Evolutionary conservation across 2,888 invertebrate genomes (phyloP), one percentile per base, ranked within the genome.

Genomic region (Meteorus cinctellus): DNA sequence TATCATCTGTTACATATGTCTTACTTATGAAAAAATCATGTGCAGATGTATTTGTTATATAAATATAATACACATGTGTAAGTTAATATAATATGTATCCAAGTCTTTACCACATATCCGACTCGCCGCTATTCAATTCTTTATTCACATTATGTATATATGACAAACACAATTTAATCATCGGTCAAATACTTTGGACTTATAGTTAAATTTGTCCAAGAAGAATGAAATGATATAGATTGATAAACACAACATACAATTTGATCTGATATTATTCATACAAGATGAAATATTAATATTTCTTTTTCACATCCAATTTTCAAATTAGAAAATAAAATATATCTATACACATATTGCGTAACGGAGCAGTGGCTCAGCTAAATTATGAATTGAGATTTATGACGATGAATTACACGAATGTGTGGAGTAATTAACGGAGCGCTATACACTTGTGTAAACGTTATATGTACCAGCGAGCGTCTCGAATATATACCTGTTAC

Each of bases 61-160:
- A 65, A 65, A 72, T 66, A 36, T 65, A 16, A 67, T 45, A 67
- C 45, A 16, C 19, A 67, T 27, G 16, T 67, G 19, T 67, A 27
- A 45, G 67, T 87, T 83, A 84, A 84, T 85, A 85, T 85, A 86
- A 86, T 88, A 86, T 89, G 88, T 88, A 88, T 86, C 84, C 82
- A 86, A 69, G 87, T 86, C 85, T 48, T 5, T 87, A 88, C 84
- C 85, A 84, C 82, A 65, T 82, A 83, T 85, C 88, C 88, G 88
- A 88, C 87, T 89, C 86, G 87, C 82, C 12, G 84, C 82, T 89
- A 88, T 89, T 89, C 89, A 89, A 87, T 89, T 88, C 88, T 88
- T 88, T 88, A 89, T 89, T 88, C 88, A 88, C 86, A 87, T 84
- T 48, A 16, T 83, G 84, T 86, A 84, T 86, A 85, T 86, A 84